Conservation (phyloP, 2,888 invertebrate species). For the Lepetodrilus schrolli region DNA sequence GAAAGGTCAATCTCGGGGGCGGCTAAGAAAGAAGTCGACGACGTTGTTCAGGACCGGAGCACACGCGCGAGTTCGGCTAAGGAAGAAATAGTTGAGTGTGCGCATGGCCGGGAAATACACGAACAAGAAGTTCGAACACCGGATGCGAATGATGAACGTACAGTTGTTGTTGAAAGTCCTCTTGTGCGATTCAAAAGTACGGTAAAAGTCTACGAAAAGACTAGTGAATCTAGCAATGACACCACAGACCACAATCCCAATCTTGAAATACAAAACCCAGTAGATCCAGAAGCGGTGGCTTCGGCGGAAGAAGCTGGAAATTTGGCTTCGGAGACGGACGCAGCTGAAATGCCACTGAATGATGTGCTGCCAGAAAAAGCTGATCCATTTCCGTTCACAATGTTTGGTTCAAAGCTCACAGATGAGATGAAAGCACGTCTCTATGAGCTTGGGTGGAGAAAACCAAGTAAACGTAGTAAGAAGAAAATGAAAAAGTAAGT, state of each 20-base stretch:
- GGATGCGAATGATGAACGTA: neutral
- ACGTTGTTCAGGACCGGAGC: neutral
- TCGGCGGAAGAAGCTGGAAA: neutral
- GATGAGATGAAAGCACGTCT: neutral
- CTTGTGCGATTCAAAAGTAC: neutral
- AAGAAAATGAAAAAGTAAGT: neutral
- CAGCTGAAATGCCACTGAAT: neutral
- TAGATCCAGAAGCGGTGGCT: neutral
- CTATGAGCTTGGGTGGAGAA: slow-evolving; percentile 18
- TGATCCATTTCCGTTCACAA: neutral
- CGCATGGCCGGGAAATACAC: too few relatives aligned
- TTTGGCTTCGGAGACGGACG: neutral
- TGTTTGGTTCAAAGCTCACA: neutral
- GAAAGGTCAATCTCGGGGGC: neutral
- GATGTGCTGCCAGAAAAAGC: neutral
- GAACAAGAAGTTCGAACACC: neutral
- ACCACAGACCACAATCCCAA: too few relatives aligned
- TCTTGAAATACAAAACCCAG: too few relatives aligned
- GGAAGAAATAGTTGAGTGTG: neutral
- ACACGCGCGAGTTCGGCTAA: neutral
- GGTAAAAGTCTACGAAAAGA: neutral
- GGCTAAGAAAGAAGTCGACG: neutral
- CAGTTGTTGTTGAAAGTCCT: neutral
- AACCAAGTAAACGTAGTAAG: neutral
- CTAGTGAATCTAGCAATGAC: too few relatives aligned